phyloP scores from a whole-genome alignment of 1,140 invertebrate species.

The Pogonus chalceus region DNA sequence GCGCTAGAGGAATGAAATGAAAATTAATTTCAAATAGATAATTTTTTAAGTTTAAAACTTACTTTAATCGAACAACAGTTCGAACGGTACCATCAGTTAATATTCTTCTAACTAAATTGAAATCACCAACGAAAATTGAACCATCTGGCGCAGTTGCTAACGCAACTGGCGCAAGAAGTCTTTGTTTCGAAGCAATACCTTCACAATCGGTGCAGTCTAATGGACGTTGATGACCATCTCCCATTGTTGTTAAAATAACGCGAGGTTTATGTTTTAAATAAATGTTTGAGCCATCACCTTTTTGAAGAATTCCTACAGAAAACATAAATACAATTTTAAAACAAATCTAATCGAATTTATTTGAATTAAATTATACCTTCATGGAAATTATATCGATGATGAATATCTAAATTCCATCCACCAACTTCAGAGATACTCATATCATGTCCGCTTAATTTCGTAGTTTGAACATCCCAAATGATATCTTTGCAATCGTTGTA shows the following conservation, averaged over 20 bases:
- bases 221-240: conserved; percentile 80
- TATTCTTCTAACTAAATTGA: conserved; percentile 86
- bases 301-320: conserved; percentile 77
- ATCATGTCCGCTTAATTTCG: conserved; percentile 88
- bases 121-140: conserved; percentile 91
- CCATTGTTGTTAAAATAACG: conserved; percentile 85
- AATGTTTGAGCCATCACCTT: conserved; percentile 93
- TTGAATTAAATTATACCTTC: conserved; percentile 53
- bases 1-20: conserved; percentile 56
- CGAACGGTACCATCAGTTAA: conserved; percentile 77
- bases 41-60: conserved; percentile 35
- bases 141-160: conserved; percentile 84
- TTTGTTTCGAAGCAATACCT: conserved; percentile 67
- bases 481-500: conserved; percentile 87
- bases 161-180: conserved; percentile 82
- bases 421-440: conserved; percentile 93
- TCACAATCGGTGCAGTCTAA: conserved; percentile 76
- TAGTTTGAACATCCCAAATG: conserved; percentile 92
- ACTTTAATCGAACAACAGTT: conserved; percentile 85
- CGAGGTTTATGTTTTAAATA: conserved; percentile 90
- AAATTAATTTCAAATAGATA: conserved; percentile 9
- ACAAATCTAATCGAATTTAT: too few relatives aligned
- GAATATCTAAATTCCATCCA: conserved; percentile 94
- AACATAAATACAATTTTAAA: conserved; percentile 12
- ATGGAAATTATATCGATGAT: conserved; percentile 95